Evolutionary conservation across 1,140 invertebrate genomes (phyloP), one percentile per base, ranked within the genome.

Genomic region (Aphaenogaster rudis): DNA sequence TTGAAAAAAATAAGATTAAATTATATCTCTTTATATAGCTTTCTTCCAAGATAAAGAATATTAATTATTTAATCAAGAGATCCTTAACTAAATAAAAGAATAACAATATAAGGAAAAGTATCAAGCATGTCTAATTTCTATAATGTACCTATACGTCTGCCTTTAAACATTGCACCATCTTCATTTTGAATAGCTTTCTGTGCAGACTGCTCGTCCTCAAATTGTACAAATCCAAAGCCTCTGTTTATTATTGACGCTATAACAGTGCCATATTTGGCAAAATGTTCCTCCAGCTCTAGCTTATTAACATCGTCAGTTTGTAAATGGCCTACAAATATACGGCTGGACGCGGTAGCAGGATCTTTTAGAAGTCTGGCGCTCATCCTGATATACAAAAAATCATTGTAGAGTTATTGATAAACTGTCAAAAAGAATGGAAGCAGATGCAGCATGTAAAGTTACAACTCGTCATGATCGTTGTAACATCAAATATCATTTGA

Each of bases 191-290:
- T 97, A 72, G 98, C 98, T 86, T 96, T 96, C 74, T 97, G 96
- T 6, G 98, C 98, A 93, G 97, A 96, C 33, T 96, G 95, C 92
- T 98, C 98, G 59, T 96, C 96, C 71, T 97, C 97, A 96, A 97
- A 98, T 91, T 99, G 98, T 7, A 98, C 97, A 95, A 98, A 99
- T 57, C 97, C 98, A 96, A 98, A 98, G 39, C 97, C 97, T 91
- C 97, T 96, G 89, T 98, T 97, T 28, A 98, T 95, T 13, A 97
- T 94, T 3, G 98, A 96, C 5, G 97, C 98, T 92, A 97, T 91
- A 86, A 98, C 96, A 84, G 96, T 96, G 11, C 98, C 98, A 94
- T 98, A 97, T 63, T 96, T 96, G 79, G 96, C 95, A 93, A 98
- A 98, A 94, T 97, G 97, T 63, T 97, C 96, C 85, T 98, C 97